Conservation (phyloP, 2,113 vertebrate species). For the Cisticola juncidis region DNA sequence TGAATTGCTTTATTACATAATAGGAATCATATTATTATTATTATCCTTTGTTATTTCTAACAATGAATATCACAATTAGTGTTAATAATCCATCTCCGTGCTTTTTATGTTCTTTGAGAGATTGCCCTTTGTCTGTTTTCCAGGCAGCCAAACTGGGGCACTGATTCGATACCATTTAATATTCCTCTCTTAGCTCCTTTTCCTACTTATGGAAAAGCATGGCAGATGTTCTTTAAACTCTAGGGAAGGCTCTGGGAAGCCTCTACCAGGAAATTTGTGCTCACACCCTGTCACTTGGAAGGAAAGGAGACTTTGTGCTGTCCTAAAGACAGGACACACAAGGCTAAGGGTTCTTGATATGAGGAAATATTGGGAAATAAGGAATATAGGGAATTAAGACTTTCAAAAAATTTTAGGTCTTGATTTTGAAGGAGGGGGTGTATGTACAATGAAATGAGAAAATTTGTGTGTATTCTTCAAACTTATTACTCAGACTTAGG, state of each 20-base stretch:
- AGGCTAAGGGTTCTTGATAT: background rate
- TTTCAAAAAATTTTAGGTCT: background rate
- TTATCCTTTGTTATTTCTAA: background rate
- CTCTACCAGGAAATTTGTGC: background rate
- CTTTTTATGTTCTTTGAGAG: background rate
- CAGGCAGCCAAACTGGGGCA: background rate
- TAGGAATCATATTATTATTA: background rate
- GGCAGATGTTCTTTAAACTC: constrained; percentile 33
- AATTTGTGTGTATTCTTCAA: background rate
- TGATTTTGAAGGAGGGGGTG: background rate
- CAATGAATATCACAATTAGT: background rate
- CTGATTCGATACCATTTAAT: constrained; percentile 6
- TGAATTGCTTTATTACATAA: background rate
- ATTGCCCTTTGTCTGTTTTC: background rate
- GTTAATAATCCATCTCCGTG: background rate
- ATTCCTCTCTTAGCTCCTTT: constrained; percentile 11
- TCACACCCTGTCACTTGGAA: background rate
- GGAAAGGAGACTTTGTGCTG: background rate
- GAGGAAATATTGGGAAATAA: background rate
- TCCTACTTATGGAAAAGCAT: background rate
- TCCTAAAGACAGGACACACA: background rate
- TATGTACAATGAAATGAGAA: background rate
- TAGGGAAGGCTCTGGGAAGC: background rate
- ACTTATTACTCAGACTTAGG: background rate
- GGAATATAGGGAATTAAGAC: background rate